These are phyloP conservation scores for Dicerorhinus sumatrensis DNA, from an alignment of 2,113 vertebrate species.

Conservation along the genomic window DNA sequence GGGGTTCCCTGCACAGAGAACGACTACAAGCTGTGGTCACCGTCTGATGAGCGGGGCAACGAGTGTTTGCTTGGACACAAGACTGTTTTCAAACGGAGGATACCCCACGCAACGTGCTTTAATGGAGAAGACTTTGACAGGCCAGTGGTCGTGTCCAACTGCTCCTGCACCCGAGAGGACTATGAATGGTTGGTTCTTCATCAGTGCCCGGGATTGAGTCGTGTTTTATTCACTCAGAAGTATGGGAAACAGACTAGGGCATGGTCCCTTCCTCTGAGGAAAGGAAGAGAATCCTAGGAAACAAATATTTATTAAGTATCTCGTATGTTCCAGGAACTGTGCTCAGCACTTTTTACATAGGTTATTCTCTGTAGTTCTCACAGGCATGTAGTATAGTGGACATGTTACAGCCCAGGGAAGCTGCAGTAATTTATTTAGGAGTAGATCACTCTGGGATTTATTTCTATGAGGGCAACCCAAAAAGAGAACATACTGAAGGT, in stretches of 20 bases:
- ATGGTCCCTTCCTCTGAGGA: not conserved
- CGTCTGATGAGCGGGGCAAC: constrained; percentile 96
- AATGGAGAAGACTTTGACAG: constrained; percentile 98
- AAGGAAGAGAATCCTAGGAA: not conserved
- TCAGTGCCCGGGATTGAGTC: accelerated
- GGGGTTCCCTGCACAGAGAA: constrained; percentile 96
- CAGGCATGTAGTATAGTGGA: accelerated
- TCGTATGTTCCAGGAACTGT: too few relatives aligned
- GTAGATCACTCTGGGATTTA: not conserved
- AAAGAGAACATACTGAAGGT: not conserved
- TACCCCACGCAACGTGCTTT: constrained; percentile 96
- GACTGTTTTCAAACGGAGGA: constrained; percentile 95
- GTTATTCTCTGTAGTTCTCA: not conserved
- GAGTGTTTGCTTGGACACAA: constrained; percentile 96
- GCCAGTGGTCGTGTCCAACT: constrained; percentile 95
- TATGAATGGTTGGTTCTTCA: constrained; percentile 94
- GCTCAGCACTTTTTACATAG: not conserved
- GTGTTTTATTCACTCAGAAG: not conserved
- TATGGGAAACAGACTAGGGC: not conserved
- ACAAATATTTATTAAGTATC: not conserved
- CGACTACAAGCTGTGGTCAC: constrained; percentile 98
- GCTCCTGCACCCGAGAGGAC: constrained; percentile 97
- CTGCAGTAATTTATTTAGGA: not conserved
- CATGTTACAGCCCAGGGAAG: too few relatives aligned
- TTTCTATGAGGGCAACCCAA: not conserved